These are phyloP conservation scores for Leucosticte australis DNA, from an alignment of 2,113 vertebrate genomes.

Conservation along the genomic window DNA sequence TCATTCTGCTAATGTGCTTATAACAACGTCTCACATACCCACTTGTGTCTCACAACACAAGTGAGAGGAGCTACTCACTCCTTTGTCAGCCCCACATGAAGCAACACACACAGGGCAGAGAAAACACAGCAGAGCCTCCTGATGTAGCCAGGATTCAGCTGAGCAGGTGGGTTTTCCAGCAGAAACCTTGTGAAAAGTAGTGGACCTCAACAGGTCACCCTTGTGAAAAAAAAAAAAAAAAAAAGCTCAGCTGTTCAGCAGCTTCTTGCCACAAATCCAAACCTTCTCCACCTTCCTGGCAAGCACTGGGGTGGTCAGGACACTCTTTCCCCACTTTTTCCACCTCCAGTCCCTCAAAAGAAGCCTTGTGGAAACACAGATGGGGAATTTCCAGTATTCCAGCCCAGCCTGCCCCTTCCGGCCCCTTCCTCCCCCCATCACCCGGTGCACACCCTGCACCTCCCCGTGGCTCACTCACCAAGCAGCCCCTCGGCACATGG, in stretches of 20 bases:
- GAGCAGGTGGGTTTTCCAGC: not conserved
- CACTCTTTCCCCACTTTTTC: not conserved
- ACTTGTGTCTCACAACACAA: not conserved
- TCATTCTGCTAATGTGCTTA: not conserved
- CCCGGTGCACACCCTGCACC: rapidly evolving
- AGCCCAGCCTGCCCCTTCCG: not conserved
- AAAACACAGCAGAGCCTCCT: not conserved
- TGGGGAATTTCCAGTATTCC: not conserved
- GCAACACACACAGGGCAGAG: not conserved
- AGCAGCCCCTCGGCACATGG: not conserved
- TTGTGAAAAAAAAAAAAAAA: no score
- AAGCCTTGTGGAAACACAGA: not conserved
- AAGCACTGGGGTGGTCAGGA: not conserved
- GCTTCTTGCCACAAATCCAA: not conserved
- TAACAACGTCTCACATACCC: not conserved
- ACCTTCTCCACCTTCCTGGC: no score
- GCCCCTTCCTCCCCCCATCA: not conserved
- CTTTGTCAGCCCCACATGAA: not conserved
- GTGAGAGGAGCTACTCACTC: not conserved
- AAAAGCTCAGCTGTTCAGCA: not conserved
- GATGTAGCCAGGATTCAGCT: rapidly evolving
- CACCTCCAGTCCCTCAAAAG: not conserved
- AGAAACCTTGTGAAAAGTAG: not conserved
- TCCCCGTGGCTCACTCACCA: not conserved
- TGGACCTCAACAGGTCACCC: rapidly evolving